Percentiles rank a stretch among this genome's conserved stretches.
Conservation (phyloP, 2,888 invertebrate genomes). For the Leptodirus hochenwartii region DNA sequence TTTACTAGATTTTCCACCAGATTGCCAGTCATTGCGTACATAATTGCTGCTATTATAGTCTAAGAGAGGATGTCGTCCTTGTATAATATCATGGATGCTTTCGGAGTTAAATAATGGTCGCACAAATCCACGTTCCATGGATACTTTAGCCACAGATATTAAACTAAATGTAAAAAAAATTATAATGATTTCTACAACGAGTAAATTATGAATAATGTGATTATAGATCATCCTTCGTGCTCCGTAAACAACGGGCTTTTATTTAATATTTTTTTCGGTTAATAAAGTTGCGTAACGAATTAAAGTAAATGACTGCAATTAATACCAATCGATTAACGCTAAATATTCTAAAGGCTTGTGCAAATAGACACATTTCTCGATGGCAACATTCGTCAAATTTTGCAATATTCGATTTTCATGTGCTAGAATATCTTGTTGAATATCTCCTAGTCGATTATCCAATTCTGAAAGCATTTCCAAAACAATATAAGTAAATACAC, state of each 20-base stretch:
- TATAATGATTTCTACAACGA: constrained; percentile 6
- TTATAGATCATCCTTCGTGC: too few relatives aligned
- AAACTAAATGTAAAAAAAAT: constrained; percentile 18
- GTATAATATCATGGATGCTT: constrained; percentile 21
- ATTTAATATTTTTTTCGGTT: too few relatives aligned
- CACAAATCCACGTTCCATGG: constrained; percentile 21
- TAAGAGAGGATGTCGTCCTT: constrained; percentile 57
- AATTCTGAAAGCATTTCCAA: constrained; percentile 35
- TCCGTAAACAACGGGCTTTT: too few relatives aligned
- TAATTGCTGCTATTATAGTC: constrained; percentile 43
- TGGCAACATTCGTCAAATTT: constrained; percentile 21
- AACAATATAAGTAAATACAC: constrained; percentile 7
- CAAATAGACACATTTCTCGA: constrained; percentile 22
- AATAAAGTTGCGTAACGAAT: too few relatives aligned
- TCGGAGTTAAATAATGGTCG: constrained; percentile 23
- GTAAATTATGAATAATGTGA: constrained; percentile 4
- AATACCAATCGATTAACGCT: constrained; percentile 24
- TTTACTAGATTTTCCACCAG: constrained; percentile 29
- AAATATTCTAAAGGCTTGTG: constrained; percentile 21
- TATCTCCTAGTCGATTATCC: constrained; percentile 60
- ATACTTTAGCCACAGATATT: constrained; percentile 24
- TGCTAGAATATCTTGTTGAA: constrained; percentile 58
- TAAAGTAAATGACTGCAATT: too few relatives aligned
- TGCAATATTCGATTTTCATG: constrained; percentile 59
- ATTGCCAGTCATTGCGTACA: constrained; percentile 54